Base-by-base conservation (phyloP, 2,888 invertebrate genomes). In the Sarcophaga subvicina region DNA sequence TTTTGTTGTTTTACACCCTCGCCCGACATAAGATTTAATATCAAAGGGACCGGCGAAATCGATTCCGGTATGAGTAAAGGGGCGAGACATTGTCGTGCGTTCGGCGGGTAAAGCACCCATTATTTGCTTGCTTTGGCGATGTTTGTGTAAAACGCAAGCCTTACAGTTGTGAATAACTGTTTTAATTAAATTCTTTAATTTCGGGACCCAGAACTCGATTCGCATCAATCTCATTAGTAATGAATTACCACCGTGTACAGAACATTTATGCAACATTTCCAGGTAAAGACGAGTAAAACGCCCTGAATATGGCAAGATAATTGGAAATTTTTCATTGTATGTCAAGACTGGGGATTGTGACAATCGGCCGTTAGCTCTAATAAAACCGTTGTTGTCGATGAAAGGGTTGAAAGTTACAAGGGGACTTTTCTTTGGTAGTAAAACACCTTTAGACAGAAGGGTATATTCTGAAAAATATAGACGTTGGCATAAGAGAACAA, bases 31-130 rank as follows among this genome's bases (percentile, higher is more conserved):
- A 11, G 73, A 37, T 37, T 73, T 73, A 12, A 73, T n/a, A 6
- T 27, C 45, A 14, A 73, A 73, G 12, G 20, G 60, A 20, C 62
- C 62, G 37, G 73, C 73, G 45, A 73, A 62, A 2, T 73, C 73
- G 11, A 72, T 60, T 27, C 72, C 72, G 17, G 60, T 72, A 17
- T 72, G 8, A 6, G 4, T 11, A 60, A 62, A 37, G 37, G 37
- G 27, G n/a, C 66, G 45, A 8, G 66, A 17, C 12, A 67, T 17
- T 1, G 17, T 14, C 14, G 71, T 71, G 20, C 71, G 54, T 11
- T 71, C 71, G 37, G 0, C 37, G 4, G 72, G 37, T 60, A 73
- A 37, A 5, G 45, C 72, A n/a, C 54, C 49, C 54, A 76, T 59
- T n/a, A 76, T 64, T 54, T 76, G 76, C n/a, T 72, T 59, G 60